phyloP scores from a whole-genome alignment of 2,888 invertebrate genomes.

The Matsumyia berberina region DNA sequence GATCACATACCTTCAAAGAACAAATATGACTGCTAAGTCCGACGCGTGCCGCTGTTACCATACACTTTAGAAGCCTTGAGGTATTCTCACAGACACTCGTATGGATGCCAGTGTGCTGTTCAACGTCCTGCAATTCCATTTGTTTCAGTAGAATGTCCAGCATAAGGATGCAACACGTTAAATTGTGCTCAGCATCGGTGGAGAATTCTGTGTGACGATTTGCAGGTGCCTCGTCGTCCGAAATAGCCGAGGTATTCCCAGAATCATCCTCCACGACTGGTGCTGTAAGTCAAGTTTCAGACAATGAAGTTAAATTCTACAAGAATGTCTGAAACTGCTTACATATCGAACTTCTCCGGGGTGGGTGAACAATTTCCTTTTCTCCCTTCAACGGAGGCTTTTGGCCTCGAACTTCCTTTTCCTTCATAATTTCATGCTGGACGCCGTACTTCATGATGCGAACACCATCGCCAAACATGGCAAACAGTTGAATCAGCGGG shows the following conservation, averaged over 20 bases:
- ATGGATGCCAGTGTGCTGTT: conserved; percentile 91
- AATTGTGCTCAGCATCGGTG: conserved; percentile 89
- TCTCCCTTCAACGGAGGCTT: conserved; percentile 82
- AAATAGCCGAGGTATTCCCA: conserved; percentile 88
- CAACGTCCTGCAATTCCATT: conserved; percentile 94
- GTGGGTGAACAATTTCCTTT: conserved; percentile 82
- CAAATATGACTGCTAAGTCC: conserved; percentile 87
- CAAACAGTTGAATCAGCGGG: conserved; percentile 93
- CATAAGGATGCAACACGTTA: conserved; percentile 98
- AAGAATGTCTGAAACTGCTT: conserved; percentile 78
- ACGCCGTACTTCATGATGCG: conserved; percentile 88
- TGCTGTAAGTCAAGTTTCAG: conserved; percentile 82
- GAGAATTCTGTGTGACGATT: conserved; percentile 88
- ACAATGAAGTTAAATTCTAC: not conserved
- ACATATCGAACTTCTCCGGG: conserved; percentile 86
- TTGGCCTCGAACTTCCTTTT: conserved; percentile 81
- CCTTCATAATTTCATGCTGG: conserved; percentile 84
- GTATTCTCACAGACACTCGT: conserved; percentile 90
- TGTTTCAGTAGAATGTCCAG: conserved; percentile 97
- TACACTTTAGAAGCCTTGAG: conserved; percentile 89
- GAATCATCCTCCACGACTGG: conserved; percentile 89
- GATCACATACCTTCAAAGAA: conserved; percentile 83
- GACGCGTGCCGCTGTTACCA: conserved; percentile 90
- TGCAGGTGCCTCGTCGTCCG: conserved; percentile 88
- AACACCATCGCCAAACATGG: conserved; percentile 95